A percentile compares a stretch with the other conserved stretches of the same genome.
phyloP scores from a whole-genome alignment of 1,140 invertebrate species.

The Tetramorium parvispinum region DNA sequence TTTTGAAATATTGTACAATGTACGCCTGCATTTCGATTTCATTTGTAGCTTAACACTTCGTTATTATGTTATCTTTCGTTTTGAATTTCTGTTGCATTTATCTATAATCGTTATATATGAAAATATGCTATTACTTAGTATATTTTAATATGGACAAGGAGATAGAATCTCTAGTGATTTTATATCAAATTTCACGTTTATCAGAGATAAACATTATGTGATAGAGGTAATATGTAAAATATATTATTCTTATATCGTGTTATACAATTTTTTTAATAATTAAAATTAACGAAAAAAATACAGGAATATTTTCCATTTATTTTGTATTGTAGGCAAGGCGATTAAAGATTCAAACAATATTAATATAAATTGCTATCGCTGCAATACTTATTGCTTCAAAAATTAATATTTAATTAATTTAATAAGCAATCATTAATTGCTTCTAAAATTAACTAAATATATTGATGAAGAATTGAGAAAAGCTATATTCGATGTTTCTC shows the following conservation, averaged over 20 bases:
- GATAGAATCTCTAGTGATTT: slow-evolving; percentile 36
- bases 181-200: slow-evolving; percentile 23
- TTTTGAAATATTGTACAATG: slow-evolving; percentile 27
- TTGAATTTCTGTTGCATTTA: slow-evolving; percentile 67
- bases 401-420: slow-evolving; percentile 4
- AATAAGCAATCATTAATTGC: not conserved
- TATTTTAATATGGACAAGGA: slow-evolving; percentile 14
- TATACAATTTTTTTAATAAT: not conserved
- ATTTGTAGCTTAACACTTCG: slow-evolving; percentile 58
- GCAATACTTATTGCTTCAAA: slow-evolving; percentile 6
- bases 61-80: slow-evolving; percentile 45
- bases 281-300: slow-evolving; percentile 54
- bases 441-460: not conserved
- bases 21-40: slow-evolving; percentile 26
- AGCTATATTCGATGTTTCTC: slow-evolving; percentile 17
- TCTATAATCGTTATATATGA: slow-evolving; percentile 33
- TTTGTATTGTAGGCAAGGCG: not conserved
- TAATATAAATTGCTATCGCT: slow-evolving; percentile 5
- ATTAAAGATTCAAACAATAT: not conserved
- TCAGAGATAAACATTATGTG: slow-evolving; percentile 13
- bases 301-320: slow-evolving; percentile 27
- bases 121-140: slow-evolving; percentile 33
- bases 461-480: slow-evolving; percentile 4
- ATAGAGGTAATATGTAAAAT: slow-evolving; percentile 3
- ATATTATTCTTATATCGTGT: slow-evolving; percentile 24